Base-by-base conservation (phyloP, 2,797 vertebrate species). In the Miichthys miiuy region DNA sequence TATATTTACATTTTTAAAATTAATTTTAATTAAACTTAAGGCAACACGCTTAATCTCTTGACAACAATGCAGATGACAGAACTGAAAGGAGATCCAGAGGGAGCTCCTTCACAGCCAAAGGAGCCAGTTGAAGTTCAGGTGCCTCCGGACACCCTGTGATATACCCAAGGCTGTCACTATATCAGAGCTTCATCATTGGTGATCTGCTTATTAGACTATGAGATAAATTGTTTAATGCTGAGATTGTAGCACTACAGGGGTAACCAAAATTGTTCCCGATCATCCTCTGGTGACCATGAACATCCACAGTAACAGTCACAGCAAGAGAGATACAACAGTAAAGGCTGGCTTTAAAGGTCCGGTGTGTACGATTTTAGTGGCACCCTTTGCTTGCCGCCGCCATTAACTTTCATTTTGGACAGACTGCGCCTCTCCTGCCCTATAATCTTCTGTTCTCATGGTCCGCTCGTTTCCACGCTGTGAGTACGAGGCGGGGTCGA, bases 401-500 rank as follows among this genome's bases (percentile, higher is more conserved):
- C 2, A 0, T 9, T 5, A 55, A 44, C 20, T 50, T 34, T 13
- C n/a, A n/a, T 8, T 52, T 57, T 47, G n/a, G 38, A 55, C n/a
- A 10, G 10, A 18, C 21, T 50, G 47, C 30, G 23, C 64, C 14
- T n/a, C 21, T 27, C 50, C 27, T 48, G 0, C 30, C 61, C 54
- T 5, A 0, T 21, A 2, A 65, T 68, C 23, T 17, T 54, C 2
- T 38, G 38, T 62, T 74, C 57, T 75, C 69, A 48, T 34, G 55
- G 10, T 46, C 10, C 2, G 41, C 30, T 56, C 17, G 41, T 58
- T 58, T 73, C 67, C 23, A 62, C 17, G 23, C 58, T 55, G 65
- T 78, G 85, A 85, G 75, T 77, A 70, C 55, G 30, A 75, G 74
- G 46, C 52, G 38, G 47, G 65, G 69, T 69, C 3, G 0, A 10